Conservation (phyloP, 1,140 invertebrate genomes). For the Drosophila neocordata region DNA sequence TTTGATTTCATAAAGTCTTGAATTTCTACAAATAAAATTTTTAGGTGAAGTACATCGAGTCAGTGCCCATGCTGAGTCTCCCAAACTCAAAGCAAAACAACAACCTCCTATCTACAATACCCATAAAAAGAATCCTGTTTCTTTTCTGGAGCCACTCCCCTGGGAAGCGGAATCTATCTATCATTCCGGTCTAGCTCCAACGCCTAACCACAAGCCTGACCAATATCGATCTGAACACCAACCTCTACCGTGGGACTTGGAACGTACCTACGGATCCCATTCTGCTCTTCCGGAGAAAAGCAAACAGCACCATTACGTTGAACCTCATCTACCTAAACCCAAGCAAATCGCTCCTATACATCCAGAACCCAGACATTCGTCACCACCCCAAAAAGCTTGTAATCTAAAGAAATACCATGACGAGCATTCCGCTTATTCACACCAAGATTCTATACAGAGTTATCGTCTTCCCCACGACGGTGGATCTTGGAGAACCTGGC, state of each 20-base stretch:
- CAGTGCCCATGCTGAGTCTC: conserved; percentile 33
- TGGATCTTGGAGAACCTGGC: conserved; percentile 41
- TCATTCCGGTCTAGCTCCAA: neutral
- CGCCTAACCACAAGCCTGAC: conserved; percentile 23
- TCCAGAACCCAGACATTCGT: neutral
- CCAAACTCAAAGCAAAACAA: conserved; percentile 16
- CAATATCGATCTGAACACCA: neutral
- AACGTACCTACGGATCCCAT: no score
- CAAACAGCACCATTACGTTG: no score
- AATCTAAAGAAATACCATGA: neutral
- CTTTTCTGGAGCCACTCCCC: conserved; percentile 52
- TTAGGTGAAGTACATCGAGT: conserved; percentile 28
- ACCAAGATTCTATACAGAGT: neutral
- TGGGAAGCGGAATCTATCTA: conserved; percentile 39
- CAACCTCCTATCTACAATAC: neutral
- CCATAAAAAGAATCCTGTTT: conserved; percentile 15
- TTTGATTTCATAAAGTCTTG: neutral
- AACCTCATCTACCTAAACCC: neutral
- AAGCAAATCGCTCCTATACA: neutral
- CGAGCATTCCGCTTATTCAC: conserved; percentile 7
- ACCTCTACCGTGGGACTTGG: neutral
- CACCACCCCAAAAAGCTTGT: conserved; percentile 14
- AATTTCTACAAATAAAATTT: neutral
- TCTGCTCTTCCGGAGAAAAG: no score
- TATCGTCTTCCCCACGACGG: conserved; percentile 6